Evolutionary conservation across 2,888 invertebrate genomes (phyloP).

Genomic region (Morpho helenor): DNA sequence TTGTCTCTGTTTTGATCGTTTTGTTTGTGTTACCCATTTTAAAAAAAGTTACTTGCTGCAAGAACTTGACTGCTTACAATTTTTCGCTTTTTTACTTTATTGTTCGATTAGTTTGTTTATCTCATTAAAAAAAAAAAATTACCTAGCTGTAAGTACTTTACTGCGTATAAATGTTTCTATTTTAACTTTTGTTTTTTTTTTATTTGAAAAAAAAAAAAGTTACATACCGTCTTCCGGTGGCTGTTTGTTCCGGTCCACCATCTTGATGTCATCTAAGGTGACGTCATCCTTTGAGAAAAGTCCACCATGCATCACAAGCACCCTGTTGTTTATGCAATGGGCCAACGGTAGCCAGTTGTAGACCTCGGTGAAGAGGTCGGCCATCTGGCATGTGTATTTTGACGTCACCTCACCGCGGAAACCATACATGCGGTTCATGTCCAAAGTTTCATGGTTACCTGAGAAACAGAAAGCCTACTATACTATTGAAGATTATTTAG

Average conservation of each 20-base stretch:
- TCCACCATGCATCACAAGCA: constrained; percentile 98
- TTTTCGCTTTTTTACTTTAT: too few relatives aligned
- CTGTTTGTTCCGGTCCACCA: constrained; percentile 94
- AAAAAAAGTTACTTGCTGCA: too few relatives aligned
- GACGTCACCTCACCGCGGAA: constrained; percentile 99
- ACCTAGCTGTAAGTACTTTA: too few relatives aligned
- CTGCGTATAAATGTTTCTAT: too few relatives aligned
- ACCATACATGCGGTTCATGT: constrained; percentile 99
- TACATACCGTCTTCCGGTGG: constrained; percentile 94
- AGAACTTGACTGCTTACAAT: too few relatives aligned
- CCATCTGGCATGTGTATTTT: constrained; percentile 97
- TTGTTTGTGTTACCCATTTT: too few relatives aligned
- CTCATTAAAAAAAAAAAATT: too few relatives aligned
- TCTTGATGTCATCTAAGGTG: constrained; percentile 94
- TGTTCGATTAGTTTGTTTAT: too few relatives aligned
- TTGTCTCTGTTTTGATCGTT: too few relatives aligned
- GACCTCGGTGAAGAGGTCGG: constrained; percentile 98
- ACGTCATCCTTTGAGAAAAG: constrained; percentile 96
- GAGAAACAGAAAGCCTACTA: constrained; percentile 22
- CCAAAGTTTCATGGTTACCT: constrained; percentile 99
- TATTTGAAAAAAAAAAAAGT: background rate
- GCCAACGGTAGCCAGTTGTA: constrained; percentile 98
- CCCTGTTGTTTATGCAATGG: constrained; percentile 92
- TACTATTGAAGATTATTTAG: too few relatives aligned
- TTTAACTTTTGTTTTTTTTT: too few relatives aligned